Conservation (phyloP, 2,888 invertebrate genomes). For the Muscina levida region DNA sequence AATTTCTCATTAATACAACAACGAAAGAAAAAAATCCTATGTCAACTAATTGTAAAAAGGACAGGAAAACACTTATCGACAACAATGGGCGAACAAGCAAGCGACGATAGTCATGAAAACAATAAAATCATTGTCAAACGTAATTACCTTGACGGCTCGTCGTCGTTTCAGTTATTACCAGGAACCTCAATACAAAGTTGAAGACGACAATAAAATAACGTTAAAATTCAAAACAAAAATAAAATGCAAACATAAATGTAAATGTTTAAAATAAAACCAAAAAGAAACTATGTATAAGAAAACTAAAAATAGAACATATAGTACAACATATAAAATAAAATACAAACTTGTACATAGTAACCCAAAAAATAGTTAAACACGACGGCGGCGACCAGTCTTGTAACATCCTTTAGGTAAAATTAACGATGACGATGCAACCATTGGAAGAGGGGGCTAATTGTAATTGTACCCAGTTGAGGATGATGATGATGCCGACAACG, state of each 20-base stretch:
- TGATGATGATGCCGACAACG: background rate
- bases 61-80: slow-evolving; percentile 61
- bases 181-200: slow-evolving; percentile 45
- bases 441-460: no score
- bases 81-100: background rate
- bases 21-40: background rate
- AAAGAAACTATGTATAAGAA: slow-evolving; percentile 3
- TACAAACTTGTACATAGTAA: slow-evolving; percentile 48
- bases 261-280: slow-evolving; percentile 26
- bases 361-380: slow-evolving; percentile 42
- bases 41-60: background rate
- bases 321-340: no score
- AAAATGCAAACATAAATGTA: slow-evolving; percentile 36
- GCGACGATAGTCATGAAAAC: slow-evolving; percentile 41
- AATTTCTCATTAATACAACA: slow-evolving; percentile 36
- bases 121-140: slow-evolving; percentile 67
- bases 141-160: slow-evolving; percentile 66
- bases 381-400: background rate
- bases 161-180: slow-evolving; percentile 66
- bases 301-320: no score
- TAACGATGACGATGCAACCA: background rate
- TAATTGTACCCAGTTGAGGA: no score
- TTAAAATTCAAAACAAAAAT: slow-evolving; percentile 37
- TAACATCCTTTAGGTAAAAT: background rate
- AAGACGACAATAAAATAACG: slow-evolving; percentile 72